Conservation (phyloP, 2,797 vertebrate genomes). For the Sebastes steindachneri region DNA sequence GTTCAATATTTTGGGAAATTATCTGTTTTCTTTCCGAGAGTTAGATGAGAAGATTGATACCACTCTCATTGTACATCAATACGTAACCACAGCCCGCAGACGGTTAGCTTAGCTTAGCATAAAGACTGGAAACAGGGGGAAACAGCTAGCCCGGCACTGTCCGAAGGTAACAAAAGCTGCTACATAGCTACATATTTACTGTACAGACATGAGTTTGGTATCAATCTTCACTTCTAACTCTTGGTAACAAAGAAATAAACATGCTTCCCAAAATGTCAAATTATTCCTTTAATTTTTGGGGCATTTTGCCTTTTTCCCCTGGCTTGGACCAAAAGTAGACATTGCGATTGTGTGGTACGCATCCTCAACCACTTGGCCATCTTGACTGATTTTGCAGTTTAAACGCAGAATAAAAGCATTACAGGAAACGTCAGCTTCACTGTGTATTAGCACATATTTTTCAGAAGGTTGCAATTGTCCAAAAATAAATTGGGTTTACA, state of each 20-base stretch:
- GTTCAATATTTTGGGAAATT: too few species aligned
- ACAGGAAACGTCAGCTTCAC: background rate
- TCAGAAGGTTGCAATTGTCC: background rate
- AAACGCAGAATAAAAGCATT: background rate
- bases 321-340: background rate
- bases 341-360: background rate
- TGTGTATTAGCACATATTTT: background rate
- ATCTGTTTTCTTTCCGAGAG: background rate
- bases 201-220: background rate
- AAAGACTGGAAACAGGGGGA: background rate
- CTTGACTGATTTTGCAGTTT: conserved; percentile 2
- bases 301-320: background rate
- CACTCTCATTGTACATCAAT: background rate
- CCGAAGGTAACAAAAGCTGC: background rate
- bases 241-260: background rate
- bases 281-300: background rate
- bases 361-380: background rate
- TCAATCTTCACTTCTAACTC: background rate
- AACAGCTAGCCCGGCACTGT: background rate
- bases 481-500: background rate
- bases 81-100: too few species aligned
- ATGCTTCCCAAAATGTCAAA: too few species aligned
- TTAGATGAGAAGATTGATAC: background rate
- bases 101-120: too few species aligned
- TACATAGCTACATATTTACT: background rate